Evolutionary conservation across 2,113 vertebrate genomes (phyloP), one percentile per base, ranked within the genome.

Genomic region (Chlamydotis undulata): DNA sequence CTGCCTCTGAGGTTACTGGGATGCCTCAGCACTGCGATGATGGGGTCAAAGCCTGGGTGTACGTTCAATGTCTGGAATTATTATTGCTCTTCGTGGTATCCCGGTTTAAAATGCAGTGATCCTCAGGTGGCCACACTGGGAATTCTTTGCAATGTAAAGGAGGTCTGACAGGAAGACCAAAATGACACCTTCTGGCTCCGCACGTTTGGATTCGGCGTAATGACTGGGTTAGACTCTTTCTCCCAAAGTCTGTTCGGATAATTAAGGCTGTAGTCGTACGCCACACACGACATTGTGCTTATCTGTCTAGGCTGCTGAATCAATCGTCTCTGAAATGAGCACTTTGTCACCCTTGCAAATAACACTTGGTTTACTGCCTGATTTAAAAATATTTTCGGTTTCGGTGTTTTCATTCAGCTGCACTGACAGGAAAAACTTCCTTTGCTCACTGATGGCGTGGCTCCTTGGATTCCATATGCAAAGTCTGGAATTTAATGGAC

Each of bases 401-500:
- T 52, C 24, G 76, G 49, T 63, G 80, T 49, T 93, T 37, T 35
- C 26, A 21, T 52, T 77, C 39, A 29, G 52, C 9, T 73, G 80
- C 77, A 6, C 28, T 22, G 31, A 22, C 89, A 89, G 92, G 80
- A 93, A 87, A 59, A 83, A 4, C 81, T 29, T 60, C 83, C 56
- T 49, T 23, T 41, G 71, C 80, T 92, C 43, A 0, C 31, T 19
- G 79, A 4, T 28, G 37, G 0, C 7, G 73, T 25, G 78, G 75
- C 92, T 95, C 82, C 83, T 31, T 7, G 45, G 73, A 8, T 47
- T 49, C 71, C 2, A 1, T 28, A 25, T 52, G 86, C 52, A 19
- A 90, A 90, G 26, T 6, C 7, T 83, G 79, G 85, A 68, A 68
- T 90, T 89, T 81, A 64, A 76, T 71, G 77, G 77, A 60, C 73